Base-by-base conservation (phyloP, 37 sponge, comb jelly and placozoan species). In the Halichondria panicea region DNA sequence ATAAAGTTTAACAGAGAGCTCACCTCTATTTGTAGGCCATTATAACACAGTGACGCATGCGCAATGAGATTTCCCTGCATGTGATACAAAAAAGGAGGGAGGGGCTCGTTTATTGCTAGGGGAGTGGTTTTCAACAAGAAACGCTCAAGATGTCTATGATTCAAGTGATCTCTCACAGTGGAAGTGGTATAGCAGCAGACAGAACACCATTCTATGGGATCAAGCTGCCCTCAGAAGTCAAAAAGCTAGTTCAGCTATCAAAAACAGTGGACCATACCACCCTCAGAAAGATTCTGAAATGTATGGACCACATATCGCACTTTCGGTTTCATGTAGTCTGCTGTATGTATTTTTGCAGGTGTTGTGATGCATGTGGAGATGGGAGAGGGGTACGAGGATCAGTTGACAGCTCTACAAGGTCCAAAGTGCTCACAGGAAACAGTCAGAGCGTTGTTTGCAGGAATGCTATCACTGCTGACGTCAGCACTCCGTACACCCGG, bases 201-300 rank as follows among this genome's bases (percentile, higher is more conserved):
- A 76, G 94, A 43, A 86, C 86, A 4, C 94, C 90, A 0, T 94
- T 94, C 72, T 94, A 71, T 57, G 94, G 94, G 12, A 61, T 78
- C n/a, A 76, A 73, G 62, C 62, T 86, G 15, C 94, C 94, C 0
- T 58, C 72, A 0, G 94, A 94, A 35, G 69, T 94, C 36, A 94
- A 89, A 74, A 77, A 63, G 59, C 78, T 86, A 69, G 73, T 82
- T 12, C 72, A 71, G 37, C 45, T 71, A 13, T 31, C 82, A 1
- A 89, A 89, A 37, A 77, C 43, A 7, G 22, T 77, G 8, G 94
- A 94, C 24, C 68, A 45, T 8, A 72, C 33, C 19, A 73, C 59
- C 39, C 63, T 89, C 53, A 77, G 70, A 31, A 77, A 82, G 55
- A 71, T 89, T 9, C 65, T 94, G 60, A 82, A 89, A 75, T 56